Evolutionary conservation across 2,797 vertebrate genomes (phyloP).

Genomic region (Amblyraja radiata): DNA sequence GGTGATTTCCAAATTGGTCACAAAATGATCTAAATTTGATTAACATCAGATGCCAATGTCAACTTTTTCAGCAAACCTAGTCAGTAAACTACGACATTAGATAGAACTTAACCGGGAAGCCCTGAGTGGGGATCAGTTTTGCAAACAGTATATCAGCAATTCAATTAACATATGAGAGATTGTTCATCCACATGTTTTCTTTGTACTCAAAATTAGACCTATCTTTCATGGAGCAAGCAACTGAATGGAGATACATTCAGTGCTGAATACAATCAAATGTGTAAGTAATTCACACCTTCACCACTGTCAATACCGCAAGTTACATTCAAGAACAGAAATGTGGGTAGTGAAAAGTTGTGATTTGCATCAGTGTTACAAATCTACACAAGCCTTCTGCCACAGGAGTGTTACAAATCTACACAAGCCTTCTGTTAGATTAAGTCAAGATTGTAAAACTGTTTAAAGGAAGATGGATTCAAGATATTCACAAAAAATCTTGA

Average conservation of each 20-base stretch:
- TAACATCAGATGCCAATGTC: background rate
- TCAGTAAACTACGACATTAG: background rate
- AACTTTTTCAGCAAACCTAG: background rate
- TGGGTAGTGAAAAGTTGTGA: background rate
- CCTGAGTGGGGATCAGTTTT: too few relatives aligned
- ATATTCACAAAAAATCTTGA: too few relatives aligned
- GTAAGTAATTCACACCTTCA: slow-evolving; percentile 22
- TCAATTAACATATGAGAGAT: background rate
- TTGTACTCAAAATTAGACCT: background rate
- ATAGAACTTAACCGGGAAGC: background rate
- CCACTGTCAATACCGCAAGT: background rate
- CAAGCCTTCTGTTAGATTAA: background rate
- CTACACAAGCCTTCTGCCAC: background rate
- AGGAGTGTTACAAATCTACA: background rate
- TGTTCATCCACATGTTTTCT: background rate
- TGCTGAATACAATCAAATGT: background rate
- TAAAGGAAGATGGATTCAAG: background rate
- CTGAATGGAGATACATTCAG: background rate
- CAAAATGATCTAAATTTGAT: background rate
- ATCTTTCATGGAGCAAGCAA: background rate
- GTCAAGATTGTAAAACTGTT: background rate
- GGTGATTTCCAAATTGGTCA: background rate
- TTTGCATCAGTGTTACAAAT: background rate
- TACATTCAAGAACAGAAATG: background rate
- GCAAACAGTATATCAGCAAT: background rate